Evolutionary conservation across 2,797 vertebrate species (phyloP).

Genomic region (Lagorchestes hirsutus): DNA sequence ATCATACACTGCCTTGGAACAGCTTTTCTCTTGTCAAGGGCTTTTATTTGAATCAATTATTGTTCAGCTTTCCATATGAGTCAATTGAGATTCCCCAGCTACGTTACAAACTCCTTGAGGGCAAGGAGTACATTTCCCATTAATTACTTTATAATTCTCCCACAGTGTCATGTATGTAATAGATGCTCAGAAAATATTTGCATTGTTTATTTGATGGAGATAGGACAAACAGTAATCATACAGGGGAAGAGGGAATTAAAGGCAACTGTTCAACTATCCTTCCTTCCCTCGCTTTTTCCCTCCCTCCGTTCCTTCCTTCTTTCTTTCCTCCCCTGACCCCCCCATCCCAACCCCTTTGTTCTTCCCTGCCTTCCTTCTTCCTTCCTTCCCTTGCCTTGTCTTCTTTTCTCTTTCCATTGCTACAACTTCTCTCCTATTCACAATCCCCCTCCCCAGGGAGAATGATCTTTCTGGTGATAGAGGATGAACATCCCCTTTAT

Average conservation of each 20-base stretch:
- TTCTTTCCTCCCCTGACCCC: background rate
- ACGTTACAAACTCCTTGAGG: background rate
- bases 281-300: background rate
- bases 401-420: background rate
- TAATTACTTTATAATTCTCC: background rate
- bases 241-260: background rate
- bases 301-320: background rate
- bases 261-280: background rate
- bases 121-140: background rate
- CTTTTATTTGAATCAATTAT: background rate
- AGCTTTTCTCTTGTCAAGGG: background rate
- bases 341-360: background rate
- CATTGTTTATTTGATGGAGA: background rate
- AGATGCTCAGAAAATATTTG: background rate
- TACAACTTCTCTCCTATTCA: background rate
- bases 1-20: background rate
- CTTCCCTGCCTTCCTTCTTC: too few relatives aligned
- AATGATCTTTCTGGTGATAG: background rate
- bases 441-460: background rate
- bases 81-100: background rate
- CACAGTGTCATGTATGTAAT: background rate
- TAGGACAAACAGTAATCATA: background rate
- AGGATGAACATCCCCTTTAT: background rate
- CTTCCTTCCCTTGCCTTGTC: too few relatives aligned
- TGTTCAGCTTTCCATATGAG: background rate